Base-by-base conservation (phyloP, 2,113 vertebrate species). In the Hassar affinis region DNA sequence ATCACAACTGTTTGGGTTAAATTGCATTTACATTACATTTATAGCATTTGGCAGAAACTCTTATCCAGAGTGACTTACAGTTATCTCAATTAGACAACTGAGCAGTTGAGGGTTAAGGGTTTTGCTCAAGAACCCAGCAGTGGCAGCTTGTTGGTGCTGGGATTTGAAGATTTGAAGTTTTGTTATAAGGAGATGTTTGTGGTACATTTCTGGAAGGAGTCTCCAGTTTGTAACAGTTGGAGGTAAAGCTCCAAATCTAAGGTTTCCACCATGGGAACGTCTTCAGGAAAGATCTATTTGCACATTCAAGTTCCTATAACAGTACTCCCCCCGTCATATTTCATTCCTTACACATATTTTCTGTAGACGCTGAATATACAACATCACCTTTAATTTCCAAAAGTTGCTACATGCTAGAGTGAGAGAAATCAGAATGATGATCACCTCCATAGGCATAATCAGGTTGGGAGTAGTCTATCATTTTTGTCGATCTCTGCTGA, bases 401-500 rank as follows among this genome's bases (percentile, higher is more conserved):
- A 59, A 57, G 52, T 78, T n/a, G 33, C 12, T 17, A n/a, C 76
- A n/a, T 8, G 30, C 27, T 35, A 22, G 42, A 64, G 6, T 18
- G n/a, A 64, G 42, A 49, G 66, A 27, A n/a, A n/a, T 66, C 11
- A 17, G 54, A 52, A 35, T 38, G 64, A 68, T 38, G 64, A 68
- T 77, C 74, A 38, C 52, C 20, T 78, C 61, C 12, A 20, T 68
- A 52, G 25, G 20, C 62, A 52, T 79, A 68, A 80, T 80, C 79
- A 35, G 79, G 61, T 64, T 17, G n/a, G 11, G 25, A 68, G 54
- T 6, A 78, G 75, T 57, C 20, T 25, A 78, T 78, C 52, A 57
- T 78, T 7, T 71, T 64, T 38, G n/a, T 64, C 14, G 2, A n/a
- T 30, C 7, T 64, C 11, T 42, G 20, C 54, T 42, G 35, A 45